These are phyloP conservation scores for Eriocheir sinensis DNA, from an alignment of 1,140 invertebrate genomes.

Conservation along the genomic window DNA sequence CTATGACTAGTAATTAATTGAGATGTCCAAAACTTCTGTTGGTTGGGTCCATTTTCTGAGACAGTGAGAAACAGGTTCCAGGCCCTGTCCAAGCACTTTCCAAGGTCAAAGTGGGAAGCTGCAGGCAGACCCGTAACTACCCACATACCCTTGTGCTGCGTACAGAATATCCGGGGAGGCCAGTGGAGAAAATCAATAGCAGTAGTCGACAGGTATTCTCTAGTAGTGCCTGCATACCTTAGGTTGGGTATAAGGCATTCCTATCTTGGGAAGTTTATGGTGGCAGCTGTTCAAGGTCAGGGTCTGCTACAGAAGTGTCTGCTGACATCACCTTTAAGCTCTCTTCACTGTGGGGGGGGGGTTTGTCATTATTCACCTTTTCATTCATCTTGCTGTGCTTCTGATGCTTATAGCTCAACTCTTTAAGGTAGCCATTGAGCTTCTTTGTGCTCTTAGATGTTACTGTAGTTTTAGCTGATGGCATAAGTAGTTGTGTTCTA, in stretches of 20 bases:
- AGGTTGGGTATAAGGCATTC: not conserved
- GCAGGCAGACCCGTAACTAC: not conserved
- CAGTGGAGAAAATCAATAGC: not conserved
- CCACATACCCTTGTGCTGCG: not conserved
- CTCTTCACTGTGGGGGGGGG: not conserved
- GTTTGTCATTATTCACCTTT: constrained; percentile 16
- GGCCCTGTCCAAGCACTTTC: not conserved
- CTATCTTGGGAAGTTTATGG: not conserved
- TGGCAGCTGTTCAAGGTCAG: constrained; percentile 19
- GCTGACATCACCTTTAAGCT: constrained; percentile 4
- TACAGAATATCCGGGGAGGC: not conserved
- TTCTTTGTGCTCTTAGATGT: not conserved
- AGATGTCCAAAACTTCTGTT: not conserved
- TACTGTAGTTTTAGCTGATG: not conserved
- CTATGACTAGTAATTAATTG: too few relatives aligned
- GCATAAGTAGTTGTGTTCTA: not conserved
- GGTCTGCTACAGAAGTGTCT: constrained; percentile 3
- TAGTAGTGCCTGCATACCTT: not conserved
- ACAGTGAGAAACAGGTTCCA: not conserved
- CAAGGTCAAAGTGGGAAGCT: constrained; percentile 6
- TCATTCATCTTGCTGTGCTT: constrained; percentile 15
- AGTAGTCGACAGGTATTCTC: not conserved
- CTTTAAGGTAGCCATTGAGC: too few relatives aligned
- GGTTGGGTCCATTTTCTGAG: not conserved
- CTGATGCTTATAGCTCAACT: not conserved